Evolutionary conservation across 2,797 vertebrate genomes (phyloP).

Genomic region (Acomys russatus): DNA sequence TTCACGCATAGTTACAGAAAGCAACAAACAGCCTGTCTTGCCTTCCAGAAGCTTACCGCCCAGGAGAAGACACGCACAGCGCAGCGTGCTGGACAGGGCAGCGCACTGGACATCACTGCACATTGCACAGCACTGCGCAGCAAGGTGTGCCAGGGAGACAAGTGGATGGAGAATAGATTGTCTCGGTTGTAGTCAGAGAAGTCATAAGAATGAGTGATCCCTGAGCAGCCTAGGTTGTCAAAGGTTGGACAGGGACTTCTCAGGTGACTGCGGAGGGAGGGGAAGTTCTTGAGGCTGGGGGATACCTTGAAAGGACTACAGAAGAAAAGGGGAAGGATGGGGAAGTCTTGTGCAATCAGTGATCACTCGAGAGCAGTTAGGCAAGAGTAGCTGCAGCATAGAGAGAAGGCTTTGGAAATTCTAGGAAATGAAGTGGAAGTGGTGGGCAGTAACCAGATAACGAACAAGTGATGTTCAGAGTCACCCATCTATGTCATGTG

Average conservation of each 20-base stretch:
- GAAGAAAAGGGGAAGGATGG: not conserved
- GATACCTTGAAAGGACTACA: not conserved
- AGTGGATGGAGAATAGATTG: not conserved
- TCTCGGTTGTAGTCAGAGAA: not conserved
- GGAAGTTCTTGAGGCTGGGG: not conserved
- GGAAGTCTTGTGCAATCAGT: not conserved
- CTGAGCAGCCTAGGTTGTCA: not conserved
- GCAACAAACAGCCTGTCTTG: not conserved
- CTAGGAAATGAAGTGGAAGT: not conserved
- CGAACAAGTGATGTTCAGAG: not conserved
- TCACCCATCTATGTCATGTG: not conserved
- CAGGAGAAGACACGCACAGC: not conserved
- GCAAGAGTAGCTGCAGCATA: not conserved
- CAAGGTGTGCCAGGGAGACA: not conserved
- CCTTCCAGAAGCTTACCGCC: not conserved
- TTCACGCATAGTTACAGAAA: not conserved
- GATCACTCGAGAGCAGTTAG: constrained; percentile 30
- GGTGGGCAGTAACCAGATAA: not conserved
- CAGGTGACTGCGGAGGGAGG: not conserved
- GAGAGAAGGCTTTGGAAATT: not conserved
- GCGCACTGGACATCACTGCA: not conserved
- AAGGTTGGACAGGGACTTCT: not conserved
- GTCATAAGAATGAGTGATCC: not conserved
- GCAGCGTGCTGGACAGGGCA: not conserved
- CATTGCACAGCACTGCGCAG: not conserved